Conservation (phyloP, 1,140 invertebrate genomes). For the Drosophila pectinifera region DNA sequence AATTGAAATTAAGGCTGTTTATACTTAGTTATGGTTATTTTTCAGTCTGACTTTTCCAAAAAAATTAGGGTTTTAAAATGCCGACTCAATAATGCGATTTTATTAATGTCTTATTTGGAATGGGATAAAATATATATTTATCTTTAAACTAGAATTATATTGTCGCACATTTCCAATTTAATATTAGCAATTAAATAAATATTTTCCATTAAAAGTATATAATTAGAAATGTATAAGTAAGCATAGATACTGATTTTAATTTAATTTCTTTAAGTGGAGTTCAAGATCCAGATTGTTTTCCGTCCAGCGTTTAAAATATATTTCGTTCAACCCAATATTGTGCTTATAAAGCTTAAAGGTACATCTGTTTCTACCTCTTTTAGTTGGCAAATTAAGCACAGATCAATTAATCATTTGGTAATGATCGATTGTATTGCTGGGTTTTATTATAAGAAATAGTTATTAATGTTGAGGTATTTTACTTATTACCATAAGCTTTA, state of each 20-base stretch:
- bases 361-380: not conserved
- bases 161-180: no score
- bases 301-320: not conserved
- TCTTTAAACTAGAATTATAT: no score
- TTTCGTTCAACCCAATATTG: not conserved
- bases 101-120: no score
- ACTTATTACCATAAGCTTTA: not conserved
- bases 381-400: slow-evolving; percentile 9
- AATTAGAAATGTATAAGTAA: no score
- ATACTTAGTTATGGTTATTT: no score
- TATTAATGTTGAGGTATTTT: not conserved
- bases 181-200: no score
- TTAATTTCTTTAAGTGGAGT: not conserved
- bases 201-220: no score
- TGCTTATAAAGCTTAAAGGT: not conserved
- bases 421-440: not conserved
- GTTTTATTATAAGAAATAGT: not conserved
- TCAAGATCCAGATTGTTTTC: not conserved
- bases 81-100: no score
- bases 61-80: no score
- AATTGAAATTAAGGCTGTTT: no score
- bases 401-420: slow-evolving; percentile 27
- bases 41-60: no score
- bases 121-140: no score
- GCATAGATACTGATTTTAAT: not conserved